Percentiles rank a stretch among this genome's conserved stretches.
Evolutionary conservation across 1,140 invertebrate species (phyloP).

Genomic region (Holotrichia oblita): DNA sequence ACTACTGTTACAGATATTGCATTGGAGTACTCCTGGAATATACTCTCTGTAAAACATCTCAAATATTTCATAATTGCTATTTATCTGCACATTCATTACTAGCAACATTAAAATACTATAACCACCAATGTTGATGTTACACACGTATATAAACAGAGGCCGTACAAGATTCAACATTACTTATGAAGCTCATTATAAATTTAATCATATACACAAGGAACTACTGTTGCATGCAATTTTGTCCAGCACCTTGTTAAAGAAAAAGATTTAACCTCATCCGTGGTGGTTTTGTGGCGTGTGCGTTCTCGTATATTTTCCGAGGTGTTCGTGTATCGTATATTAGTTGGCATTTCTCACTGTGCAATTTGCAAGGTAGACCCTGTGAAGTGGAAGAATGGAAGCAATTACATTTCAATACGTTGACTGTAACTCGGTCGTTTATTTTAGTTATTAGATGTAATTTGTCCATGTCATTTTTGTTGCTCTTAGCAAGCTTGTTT

Average conservation of each 20-base stretch:
- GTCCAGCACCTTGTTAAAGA: conserved; percentile 9
- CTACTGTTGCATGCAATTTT: neutral
- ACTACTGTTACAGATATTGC: too few species aligned
- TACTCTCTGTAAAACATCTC: too few species aligned
- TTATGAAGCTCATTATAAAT: conserved; percentile 6
- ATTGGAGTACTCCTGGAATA: too few species aligned
- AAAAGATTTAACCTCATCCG: conserved; percentile 1
- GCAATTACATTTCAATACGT: conserved; percentile 25
- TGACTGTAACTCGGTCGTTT: neutral
- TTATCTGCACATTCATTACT: neutral
- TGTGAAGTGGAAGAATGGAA: conserved; percentile 15
- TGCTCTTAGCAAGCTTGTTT: neutral
- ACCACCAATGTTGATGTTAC: neutral
- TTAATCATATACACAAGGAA: neutral
- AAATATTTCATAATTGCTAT: too few species aligned
- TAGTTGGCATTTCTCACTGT: conserved; percentile 5
- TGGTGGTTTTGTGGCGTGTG: neutral
- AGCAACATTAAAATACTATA: neutral
- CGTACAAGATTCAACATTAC: neutral
- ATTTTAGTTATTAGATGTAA: conserved; percentile 26
- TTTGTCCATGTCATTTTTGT: neutral
- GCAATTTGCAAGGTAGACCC: conserved; percentile 4
- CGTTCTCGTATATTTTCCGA: neutral
- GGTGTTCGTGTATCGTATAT: neutral
- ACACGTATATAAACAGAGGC: neutral